Evolutionary conservation across 2,797 vertebrate genomes (phyloP).

Genomic region (Coracias cyanogaster): DNA sequence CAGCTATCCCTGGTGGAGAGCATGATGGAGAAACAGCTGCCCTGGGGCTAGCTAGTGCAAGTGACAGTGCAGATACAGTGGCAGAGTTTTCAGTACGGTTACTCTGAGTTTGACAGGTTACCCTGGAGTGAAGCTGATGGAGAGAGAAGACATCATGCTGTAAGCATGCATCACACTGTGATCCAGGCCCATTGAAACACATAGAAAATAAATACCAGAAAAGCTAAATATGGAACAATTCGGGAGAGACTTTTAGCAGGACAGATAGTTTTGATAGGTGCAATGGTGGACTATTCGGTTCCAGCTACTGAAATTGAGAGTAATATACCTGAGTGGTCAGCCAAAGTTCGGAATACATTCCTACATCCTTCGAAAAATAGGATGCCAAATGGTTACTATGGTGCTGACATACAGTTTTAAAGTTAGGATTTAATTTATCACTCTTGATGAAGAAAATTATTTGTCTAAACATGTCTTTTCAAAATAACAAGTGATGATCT

Average conservation of each 20-base stretch:
- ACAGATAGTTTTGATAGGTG: background rate
- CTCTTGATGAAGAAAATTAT: background rate
- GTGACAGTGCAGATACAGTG: background rate
- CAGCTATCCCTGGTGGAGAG: background rate
- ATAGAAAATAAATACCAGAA: background rate
- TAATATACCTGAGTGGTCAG: background rate
- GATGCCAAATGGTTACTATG: background rate
- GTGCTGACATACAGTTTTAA: background rate
- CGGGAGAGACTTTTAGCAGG: background rate
- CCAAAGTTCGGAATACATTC: background rate
- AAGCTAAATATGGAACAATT: background rate
- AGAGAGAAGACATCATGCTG: background rate
- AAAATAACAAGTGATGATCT: background rate
- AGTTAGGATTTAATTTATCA: background rate
- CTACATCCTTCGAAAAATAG: background rate
- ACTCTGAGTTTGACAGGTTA: background rate
- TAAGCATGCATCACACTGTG: background rate
- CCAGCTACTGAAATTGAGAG: background rate
- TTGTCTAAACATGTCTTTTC: background rate
- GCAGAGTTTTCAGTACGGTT: background rate
- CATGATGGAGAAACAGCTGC: background rate
- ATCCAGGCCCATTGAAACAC: background rate
- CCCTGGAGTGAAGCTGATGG: background rate
- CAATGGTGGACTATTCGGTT: background rate
- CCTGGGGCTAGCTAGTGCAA: background rate